phyloP scores from a whole-genome alignment of 2,797 vertebrate genomes.

The Margarornis squamiger region DNA sequence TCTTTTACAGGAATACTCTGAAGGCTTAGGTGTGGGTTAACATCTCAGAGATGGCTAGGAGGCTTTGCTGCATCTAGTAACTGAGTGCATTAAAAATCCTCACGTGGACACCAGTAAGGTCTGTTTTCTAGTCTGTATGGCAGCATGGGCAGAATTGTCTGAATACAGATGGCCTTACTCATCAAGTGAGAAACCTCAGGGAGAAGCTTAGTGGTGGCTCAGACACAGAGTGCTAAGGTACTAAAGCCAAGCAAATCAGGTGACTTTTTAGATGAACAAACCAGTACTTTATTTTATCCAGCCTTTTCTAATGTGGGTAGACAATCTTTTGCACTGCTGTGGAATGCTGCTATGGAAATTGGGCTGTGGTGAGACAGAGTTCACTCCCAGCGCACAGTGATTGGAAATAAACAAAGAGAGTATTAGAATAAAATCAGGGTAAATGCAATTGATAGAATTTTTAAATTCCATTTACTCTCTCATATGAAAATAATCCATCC shows the following conservation, averaged over 20 bases:
- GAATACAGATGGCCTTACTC: background rate
- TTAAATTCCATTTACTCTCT: background rate
- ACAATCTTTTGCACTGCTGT: background rate
- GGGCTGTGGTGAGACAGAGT: background rate
- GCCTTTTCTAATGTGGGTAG: background rate
- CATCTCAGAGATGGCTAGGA: background rate
- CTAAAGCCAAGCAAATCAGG: background rate
- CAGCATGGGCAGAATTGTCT: background rate
- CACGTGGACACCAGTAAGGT: rapidly evolving
- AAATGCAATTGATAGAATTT: background rate
- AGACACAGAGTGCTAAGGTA: background rate
- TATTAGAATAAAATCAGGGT: background rate
- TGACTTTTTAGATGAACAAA: background rate
- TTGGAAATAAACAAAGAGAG: background rate
- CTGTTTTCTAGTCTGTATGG: background rate
- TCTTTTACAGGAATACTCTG: background rate
- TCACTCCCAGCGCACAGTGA: background rate
- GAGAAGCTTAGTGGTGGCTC: background rate
- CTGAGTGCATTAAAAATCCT: background rate
- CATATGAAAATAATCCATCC: background rate
- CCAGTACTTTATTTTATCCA: background rate
- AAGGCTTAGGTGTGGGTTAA: background rate
- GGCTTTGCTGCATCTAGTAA: background rate
- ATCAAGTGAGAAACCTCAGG: background rate
- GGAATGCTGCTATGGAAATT: background rate